These are phyloP conservation scores for Thereva nobilitata DNA, from an alignment of 2,888 invertebrate species.

Conservation along the genomic window DNA sequence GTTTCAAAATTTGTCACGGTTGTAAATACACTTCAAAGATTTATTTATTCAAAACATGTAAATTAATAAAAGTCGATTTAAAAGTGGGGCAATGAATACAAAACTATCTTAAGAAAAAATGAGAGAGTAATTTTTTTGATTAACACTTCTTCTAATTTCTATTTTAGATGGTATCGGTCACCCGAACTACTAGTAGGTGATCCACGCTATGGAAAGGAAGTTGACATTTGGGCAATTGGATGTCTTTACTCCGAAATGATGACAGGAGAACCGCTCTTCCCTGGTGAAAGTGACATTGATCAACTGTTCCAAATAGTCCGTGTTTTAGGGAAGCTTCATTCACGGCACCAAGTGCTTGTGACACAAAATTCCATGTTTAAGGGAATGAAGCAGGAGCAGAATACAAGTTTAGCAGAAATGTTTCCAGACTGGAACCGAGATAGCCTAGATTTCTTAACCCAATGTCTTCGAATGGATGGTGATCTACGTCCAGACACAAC, in stretches of 20 bases:
- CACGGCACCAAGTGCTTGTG: constrained; percentile 59
- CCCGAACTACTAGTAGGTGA: constrained; percentile 85
- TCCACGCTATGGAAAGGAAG: constrained; percentile 70
- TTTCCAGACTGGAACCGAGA: constrained; percentile 58
- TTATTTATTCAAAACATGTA: too few relatives aligned
- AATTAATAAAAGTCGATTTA: too few relatives aligned
- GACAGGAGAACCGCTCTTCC: constrained; percentile 83
- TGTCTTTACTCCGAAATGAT: constrained; percentile 85
- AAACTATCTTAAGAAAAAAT: too few relatives aligned
- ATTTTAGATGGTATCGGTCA: constrained; percentile 74
- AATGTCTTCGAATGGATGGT: constrained; percentile 68
- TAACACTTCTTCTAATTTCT: neutral
- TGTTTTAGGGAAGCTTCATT: constrained; percentile 68
- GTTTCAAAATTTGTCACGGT: too few relatives aligned
- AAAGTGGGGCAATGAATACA: too few relatives aligned
- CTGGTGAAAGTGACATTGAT: constrained; percentile 88
- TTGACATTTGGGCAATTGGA: constrained; percentile 88
- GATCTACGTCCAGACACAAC: constrained; percentile 65
- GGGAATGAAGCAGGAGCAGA: constrained; percentile 53
- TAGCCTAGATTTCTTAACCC: constrained; percentile 58
- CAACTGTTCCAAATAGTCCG: constrained; percentile 82
- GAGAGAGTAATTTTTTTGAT: neutral
- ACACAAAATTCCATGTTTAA: constrained; percentile 58
- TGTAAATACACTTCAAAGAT: too few relatives aligned
- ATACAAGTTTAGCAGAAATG: constrained; percentile 51